These are phyloP conservation scores for Epinotia ramella DNA, from an alignment of 2,888 invertebrate species.

Conservation along the genomic window DNA sequence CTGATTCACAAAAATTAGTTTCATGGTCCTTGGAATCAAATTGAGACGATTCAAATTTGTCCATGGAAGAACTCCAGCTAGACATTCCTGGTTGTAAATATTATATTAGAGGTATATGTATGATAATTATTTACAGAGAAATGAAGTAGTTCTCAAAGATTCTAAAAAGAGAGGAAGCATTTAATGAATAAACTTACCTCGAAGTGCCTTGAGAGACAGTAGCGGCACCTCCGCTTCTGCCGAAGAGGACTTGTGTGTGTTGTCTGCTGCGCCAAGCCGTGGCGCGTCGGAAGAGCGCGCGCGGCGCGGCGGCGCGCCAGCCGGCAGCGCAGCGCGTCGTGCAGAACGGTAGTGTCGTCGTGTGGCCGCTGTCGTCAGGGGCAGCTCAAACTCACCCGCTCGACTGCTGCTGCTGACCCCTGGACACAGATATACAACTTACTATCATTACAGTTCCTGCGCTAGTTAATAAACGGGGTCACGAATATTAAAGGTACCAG, in stretches of 20 bases:
- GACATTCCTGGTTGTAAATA: too few relatives aligned
- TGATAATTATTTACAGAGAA: too few relatives aligned
- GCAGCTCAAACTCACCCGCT: slow-evolving; percentile 86
- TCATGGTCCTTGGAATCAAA: too few relatives aligned
- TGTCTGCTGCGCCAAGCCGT: slow-evolving; percentile 78
- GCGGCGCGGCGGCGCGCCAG: slow-evolving; percentile 86
- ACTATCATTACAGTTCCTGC: neutral
- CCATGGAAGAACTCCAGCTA: too few relatives aligned
- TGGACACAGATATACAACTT: neutral
- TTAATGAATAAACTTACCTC: slow-evolving; percentile 64
- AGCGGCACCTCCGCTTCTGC: slow-evolving; percentile 92
- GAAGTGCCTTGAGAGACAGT: slow-evolving; percentile 84
- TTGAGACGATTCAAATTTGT: too few relatives aligned
- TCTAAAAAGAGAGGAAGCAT: neutral
- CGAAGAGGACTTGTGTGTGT: slow-evolving; percentile 88
- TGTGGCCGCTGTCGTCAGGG: slow-evolving; percentile 82
- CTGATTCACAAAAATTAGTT: too few relatives aligned
- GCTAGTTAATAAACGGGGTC: too few relatives aligned
- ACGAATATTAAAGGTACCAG: neutral
- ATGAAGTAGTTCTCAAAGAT: neutral
- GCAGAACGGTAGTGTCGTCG: slow-evolving; percentile 85
- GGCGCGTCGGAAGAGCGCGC: slow-evolving; percentile 89
- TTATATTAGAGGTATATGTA: too few relatives aligned
- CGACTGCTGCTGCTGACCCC: slow-evolving; percentile 29
- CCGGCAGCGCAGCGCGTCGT: slow-evolving; percentile 84